phyloP scores from a whole-genome alignment of 2,888 invertebrate species.

The Luffia ferchaultella region DNA sequence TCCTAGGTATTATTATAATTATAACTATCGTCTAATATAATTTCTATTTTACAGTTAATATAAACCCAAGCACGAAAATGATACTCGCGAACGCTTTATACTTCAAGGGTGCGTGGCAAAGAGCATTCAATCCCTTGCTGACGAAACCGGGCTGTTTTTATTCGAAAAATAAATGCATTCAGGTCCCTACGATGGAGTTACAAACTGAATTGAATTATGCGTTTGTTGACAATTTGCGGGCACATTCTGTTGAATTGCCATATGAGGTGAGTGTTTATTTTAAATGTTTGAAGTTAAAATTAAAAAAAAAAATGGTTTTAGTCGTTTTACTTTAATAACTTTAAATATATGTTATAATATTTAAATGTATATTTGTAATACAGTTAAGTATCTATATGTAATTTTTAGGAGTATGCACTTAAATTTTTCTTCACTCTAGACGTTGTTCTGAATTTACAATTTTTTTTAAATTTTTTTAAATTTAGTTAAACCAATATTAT shows the following conservation, averaged over 20 bases:
- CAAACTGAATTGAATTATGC: slow-evolving; percentile 64
- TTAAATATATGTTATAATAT: too few relatives aligned
- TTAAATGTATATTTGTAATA: too few relatives aligned
- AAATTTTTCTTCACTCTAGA: too few relatives aligned
- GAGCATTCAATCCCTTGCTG: slow-evolving; percentile 55
- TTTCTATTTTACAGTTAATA: slow-evolving; percentile 38
- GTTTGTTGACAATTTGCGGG: slow-evolving; percentile 59
- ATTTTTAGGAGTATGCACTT: too few relatives aligned
- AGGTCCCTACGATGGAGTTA: slow-evolving; percentile 69
- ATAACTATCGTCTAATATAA: not conserved
- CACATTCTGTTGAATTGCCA: slow-evolving; percentile 71
- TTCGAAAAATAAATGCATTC: slow-evolving; percentile 41
- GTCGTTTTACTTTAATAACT: too few relatives aligned
- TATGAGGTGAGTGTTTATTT: slow-evolving; percentile 71
- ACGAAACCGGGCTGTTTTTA: slow-evolving; percentile 66
- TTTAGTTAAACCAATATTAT: too few relatives aligned
- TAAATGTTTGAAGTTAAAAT: too few relatives aligned
- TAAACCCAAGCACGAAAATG: slow-evolving; percentile 53
- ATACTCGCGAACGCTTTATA: slow-evolving; percentile 70
- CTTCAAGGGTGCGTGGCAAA: slow-evolving; percentile 72
- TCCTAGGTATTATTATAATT: too few relatives aligned
- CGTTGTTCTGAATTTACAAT: too few relatives aligned
- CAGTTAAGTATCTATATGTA: too few relatives aligned
- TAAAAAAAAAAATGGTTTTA: too few relatives aligned
- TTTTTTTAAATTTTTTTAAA: too few relatives aligned